These are phyloP conservation scores for Drosophila pallidifrons DNA, from an alignment of 1,140 invertebrate genomes.

Conservation along the genomic window DNA sequence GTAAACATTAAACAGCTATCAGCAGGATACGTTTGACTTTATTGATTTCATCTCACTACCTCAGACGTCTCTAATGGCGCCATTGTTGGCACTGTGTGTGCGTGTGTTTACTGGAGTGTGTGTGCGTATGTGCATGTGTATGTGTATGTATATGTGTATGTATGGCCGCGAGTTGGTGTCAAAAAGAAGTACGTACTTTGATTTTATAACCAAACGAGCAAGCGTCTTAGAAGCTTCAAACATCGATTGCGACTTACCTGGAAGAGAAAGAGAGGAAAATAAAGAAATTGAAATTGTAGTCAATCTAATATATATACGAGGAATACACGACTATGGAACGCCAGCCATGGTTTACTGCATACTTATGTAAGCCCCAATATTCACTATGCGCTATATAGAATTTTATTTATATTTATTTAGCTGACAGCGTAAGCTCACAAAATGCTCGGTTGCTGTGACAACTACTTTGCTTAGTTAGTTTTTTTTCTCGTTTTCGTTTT, in stretches of 20 bases:
- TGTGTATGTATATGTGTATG: slow-evolving; percentile 21
- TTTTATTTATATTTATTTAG: slow-evolving; percentile 70
- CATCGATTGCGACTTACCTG: slow-evolving; percentile 65
- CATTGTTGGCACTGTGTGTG: slow-evolving; percentile 39
- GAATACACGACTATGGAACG: slow-evolving; percentile 24
- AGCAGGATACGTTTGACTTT: slow-evolving; percentile 79
- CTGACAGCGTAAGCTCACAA: slow-evolving; percentile 57
- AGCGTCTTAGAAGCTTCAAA: slow-evolving; percentile 44
- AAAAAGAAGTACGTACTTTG: slow-evolving; percentile 77
- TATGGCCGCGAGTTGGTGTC: slow-evolving; percentile 28
- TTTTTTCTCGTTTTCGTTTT: no score
- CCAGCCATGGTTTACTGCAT: background rate
- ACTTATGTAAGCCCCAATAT: background rate
- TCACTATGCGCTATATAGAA: slow-evolving; percentile 10
- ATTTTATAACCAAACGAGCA: slow-evolving; percentile 75
- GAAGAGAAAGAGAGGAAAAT: slow-evolving; percentile 45
- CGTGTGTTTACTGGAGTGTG: slow-evolving; percentile 4
- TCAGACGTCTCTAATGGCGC: slow-evolving; percentile 41
- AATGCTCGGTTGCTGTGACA: slow-evolving; percentile 69
- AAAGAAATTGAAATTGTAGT: slow-evolving; percentile 79
- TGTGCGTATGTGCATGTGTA: slow-evolving; percentile 15
- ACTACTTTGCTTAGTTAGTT: slow-evolving; percentile 59
- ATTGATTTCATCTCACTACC: slow-evolving; percentile 70
- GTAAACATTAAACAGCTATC: slow-evolving; percentile 83
- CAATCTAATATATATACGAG: slow-evolving; percentile 45